Percentiles rank a stretch among this genome's conserved stretches.
Conservation (phyloP, 2,888 invertebrate genomes). For the Nemurella pictetii region DNA sequence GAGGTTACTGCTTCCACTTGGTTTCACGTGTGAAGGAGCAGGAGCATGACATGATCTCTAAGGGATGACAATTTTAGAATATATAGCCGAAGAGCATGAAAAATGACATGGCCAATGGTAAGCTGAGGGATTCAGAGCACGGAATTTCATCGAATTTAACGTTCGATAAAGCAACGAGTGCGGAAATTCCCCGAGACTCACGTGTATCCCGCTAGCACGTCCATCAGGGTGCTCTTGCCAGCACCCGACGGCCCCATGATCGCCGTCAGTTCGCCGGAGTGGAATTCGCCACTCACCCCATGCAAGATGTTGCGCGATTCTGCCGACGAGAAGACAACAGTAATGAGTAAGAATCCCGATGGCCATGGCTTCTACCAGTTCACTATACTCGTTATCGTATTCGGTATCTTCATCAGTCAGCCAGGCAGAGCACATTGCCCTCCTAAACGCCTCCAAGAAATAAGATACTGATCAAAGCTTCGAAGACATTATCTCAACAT, state of each 20-base stretch:
- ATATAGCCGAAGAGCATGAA: too few species aligned
- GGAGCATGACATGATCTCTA: too few species aligned
- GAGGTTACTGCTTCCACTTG: too few species aligned
- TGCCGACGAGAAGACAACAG: background rate
- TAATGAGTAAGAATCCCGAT: too few species aligned
- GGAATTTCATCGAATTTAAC: background rate
- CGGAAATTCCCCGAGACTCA: constrained; percentile 45
- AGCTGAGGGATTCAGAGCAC: too few species aligned
- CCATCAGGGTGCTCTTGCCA: constrained; percentile 56
- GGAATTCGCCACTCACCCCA: constrained; percentile 35
- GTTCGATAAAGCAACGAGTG: too few species aligned
- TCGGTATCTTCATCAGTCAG: background rate
- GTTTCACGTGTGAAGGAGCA: too few species aligned
- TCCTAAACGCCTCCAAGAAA: background rate
- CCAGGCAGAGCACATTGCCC: background rate
- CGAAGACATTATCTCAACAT: background rate
- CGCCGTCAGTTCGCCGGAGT: constrained; percentile 44
- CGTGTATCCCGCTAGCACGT: constrained; percentile 57
- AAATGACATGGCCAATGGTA: too few species aligned
- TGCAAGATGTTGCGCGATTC: constrained; percentile 33
- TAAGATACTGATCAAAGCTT: background rate
- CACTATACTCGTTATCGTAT: background rate
- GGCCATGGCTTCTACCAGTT: too few species aligned
- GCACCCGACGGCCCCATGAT: constrained; percentile 60
- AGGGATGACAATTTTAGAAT: too few species aligned